Evolutionary conservation across 2,113 vertebrate species (phyloP).

Genomic region (Amphiprion percula): DNA sequence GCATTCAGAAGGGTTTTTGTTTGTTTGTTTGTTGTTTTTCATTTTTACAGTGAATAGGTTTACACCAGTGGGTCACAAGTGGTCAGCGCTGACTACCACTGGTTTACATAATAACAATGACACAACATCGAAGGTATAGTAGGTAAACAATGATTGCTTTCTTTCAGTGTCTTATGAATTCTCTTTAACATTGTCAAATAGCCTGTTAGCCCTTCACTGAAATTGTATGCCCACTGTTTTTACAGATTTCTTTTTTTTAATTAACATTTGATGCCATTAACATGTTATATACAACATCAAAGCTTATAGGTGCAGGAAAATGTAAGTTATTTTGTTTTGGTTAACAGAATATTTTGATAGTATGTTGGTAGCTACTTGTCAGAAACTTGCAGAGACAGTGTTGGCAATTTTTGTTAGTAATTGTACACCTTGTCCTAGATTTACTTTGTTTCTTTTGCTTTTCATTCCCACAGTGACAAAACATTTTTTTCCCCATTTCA

Average conservation of each 20-base stretch:
- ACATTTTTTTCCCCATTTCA: not conserved
- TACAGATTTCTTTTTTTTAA: constrained; percentile 1
- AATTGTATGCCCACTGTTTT: constrained; percentile 10
- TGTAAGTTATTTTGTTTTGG: constrained; percentile 53
- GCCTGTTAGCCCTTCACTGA: constrained; percentile 19
- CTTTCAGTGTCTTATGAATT: constrained; percentile 33
- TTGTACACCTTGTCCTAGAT: constrained; percentile 23
- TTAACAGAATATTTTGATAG: constrained; percentile 49
- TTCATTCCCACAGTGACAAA: not conserved
- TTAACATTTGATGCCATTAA: constrained; percentile 33
- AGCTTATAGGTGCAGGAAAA: constrained; percentile 20
- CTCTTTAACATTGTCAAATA: constrained; percentile 22
- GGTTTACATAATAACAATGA: constrained; percentile 19
- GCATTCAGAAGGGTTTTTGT: not conserved
- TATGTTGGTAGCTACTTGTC: constrained; percentile 40
- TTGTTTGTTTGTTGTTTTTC: not conserved
- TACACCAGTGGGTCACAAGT: constrained; percentile 41
- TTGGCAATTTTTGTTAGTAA: constrained; percentile 53
- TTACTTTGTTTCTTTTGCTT: not conserved
- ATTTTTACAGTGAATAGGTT: constrained; percentile 41
- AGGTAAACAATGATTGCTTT: constrained; percentile 29
- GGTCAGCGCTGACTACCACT: constrained; percentile 5
- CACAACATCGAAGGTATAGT: constrained; percentile 10
- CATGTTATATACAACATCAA: constrained; percentile 22
- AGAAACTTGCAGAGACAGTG: constrained; percentile 44